Base-by-base conservation (phyloP, 2,888 invertebrate genomes). In the Archips crataeganus region DNA sequence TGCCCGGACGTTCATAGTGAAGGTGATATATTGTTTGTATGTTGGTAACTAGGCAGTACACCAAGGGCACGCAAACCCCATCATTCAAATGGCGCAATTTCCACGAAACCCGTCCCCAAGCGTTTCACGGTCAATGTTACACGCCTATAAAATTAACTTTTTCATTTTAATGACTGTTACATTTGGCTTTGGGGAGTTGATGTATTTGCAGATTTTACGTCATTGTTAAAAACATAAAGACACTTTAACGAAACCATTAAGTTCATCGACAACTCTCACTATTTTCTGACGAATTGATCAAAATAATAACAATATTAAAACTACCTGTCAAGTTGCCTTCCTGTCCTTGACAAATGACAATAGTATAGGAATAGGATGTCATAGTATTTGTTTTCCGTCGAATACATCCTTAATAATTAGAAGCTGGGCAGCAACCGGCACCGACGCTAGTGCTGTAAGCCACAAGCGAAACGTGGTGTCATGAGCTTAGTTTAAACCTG, bases 81-180 rank as follows among this genome's bases (percentile, higher is more conserved):
- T 67, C 62, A 63, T 47, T 68, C 39, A 39, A 39, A 61, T 73
- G 57, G 47, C 72, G 68, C 47, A 57, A 73, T 73, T 64, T 73
- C 72, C 68, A 62, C 72, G 62, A 65, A 47, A 10, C 63, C 54
- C 49, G 54, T 64, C 68, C 67, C 36, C 47, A 49, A 51, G 64
- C n/a, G 51, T 36, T 59, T 54, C 61, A 68, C 62, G 68, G 64
- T 51, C 73, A 69, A 73, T 69, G 73, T 69, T 63, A 71, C 71
- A 54, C 71, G 34, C 73, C 59, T 59, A 59, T 49, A 15, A 68
- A 54, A 72, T 72, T 73, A 39, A 39, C 39, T 59, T 64, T 42
- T 61, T 57, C n/a, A 39, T 23, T 39, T 67, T 67, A 11, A 57
- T 67, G 54, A 60, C 13, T 65, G 15, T 34, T 34, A 65, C 42